Base-by-base conservation (phyloP, 2,888 invertebrate genomes). In the Pseudeuparius sepicola region DNA sequence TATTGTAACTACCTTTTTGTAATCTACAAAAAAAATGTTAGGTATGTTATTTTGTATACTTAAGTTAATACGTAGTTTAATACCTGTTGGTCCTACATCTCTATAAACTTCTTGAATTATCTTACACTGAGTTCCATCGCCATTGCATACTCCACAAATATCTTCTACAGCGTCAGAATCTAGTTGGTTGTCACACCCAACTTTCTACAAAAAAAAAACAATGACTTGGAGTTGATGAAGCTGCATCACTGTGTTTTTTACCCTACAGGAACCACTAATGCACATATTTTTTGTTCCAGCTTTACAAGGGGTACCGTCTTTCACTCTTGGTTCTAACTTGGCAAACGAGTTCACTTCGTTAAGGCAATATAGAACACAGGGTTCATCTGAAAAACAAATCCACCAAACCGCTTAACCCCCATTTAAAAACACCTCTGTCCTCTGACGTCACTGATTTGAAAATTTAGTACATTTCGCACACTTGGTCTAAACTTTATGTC, bases 141-240 rank as follows among this genome's bases (percentile, higher is more conserved):
- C 78, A 43, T 74, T 73, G 51, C 79, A 79, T 24, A 75, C 65
- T 2, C 79, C 79, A 51, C 79, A 79, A 16, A 67, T 61, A 54
- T 79, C 78, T 51, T 78, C 77, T 11, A 68, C 65, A 0, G 76
- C 75, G 34, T 66, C 64, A 0, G 78, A 78, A 50, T 76, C 72
- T 13, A 79, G 61, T 20, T 61, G 60, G 66, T 71, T 73, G 54
- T 79, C 78, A 56, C 79, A 79, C 2, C 78, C 75, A 9, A 79
- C 69, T 52, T 67, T 67, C 78, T 78, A 33, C 28, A 46, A 40
- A 9, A 28, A 23, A 17, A 20, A 32, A 10, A 26, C 4, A 14
- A 7, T 20, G 7, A 20, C 6, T n/a, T 7, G 20, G n/a, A 20
- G n/a, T 20, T 20, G 20, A 20, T 20, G 20, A 20, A 20, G 20